Conservation (phyloP, 2,113 vertebrate genomes). For the Anolis sagrei region DNA sequence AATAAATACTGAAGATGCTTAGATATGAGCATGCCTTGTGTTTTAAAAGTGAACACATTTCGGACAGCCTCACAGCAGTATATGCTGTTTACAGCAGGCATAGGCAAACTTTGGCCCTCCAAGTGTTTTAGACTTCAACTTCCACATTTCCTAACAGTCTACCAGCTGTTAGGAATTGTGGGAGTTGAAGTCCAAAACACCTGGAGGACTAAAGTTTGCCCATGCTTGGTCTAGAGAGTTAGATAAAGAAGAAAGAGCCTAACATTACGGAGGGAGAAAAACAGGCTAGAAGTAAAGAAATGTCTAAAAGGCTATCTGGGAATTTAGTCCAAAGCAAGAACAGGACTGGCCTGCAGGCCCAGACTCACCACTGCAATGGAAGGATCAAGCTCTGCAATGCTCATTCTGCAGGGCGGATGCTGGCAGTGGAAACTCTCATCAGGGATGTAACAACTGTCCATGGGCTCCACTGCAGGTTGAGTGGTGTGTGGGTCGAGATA, state of each 20-base stretch:
- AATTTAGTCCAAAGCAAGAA: neutral
- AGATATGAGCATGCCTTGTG: neutral
- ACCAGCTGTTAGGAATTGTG: no score
- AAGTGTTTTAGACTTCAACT: no score
- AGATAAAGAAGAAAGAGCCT: no score
- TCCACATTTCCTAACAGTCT: no score
- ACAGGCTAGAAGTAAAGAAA: neutral
- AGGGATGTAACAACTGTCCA: conserved; percentile 76
- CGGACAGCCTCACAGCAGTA: neutral
- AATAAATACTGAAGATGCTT: neutral
- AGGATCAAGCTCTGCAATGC: conserved; percentile 94
- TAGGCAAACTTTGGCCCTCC: no score
- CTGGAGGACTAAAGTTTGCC: no score
- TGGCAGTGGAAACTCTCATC: conserved; percentile 97
- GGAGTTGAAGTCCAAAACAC: no score
- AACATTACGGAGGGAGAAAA: neutral
- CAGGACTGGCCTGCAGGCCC: neutral
- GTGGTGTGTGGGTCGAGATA: conserved; percentile 98
- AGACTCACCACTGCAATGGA: conserved; percentile 92
- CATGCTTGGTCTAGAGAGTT: neutral
- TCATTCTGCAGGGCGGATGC: conserved; percentile 96
- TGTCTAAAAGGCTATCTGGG: neutral
- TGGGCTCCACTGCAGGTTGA: conserved; percentile 87
- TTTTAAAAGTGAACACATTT: neutral
- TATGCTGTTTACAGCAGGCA: no score